These are phyloP conservation scores for Brachyalestes nurse DNA, from an alignment of 2,797 vertebrate genomes.

Conservation along the genomic window DNA sequence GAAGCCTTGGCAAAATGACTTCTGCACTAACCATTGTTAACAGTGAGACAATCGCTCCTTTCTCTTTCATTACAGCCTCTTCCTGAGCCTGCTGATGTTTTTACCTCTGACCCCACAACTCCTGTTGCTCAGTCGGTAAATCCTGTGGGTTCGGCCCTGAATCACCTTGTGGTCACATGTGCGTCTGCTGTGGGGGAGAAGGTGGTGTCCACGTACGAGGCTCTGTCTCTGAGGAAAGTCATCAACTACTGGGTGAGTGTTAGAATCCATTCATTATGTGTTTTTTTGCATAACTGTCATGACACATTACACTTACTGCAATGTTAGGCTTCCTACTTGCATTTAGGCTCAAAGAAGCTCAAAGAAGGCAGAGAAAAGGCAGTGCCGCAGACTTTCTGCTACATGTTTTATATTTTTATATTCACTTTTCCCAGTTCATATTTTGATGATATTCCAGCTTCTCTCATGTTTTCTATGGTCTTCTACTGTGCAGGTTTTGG, in stretches of 20 bases:
- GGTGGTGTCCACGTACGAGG: constrained; percentile 93
- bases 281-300: not conserved
- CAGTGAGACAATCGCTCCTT: not conserved
- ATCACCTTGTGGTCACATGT: constrained; percentile 92
- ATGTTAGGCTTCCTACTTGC: no score
- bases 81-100: constrained; percentile 62
- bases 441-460: no score
- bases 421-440: no score
- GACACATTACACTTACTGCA: no score
- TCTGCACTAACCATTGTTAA: no score
- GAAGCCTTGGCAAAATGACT: no score
- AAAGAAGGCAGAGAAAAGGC: no score
- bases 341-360: no score
- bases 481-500: no score
- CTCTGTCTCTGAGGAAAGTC: constrained; percentile 91
- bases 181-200: constrained; percentile 92
- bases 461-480: no score
- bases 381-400: no score
- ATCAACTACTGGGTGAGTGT: constrained; percentile 84
- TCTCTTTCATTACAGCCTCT: constrained; percentile 62
- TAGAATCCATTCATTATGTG: not conserved
- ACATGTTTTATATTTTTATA: no score
- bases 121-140: constrained; percentile 75
- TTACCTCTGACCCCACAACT: constrained; percentile 68
- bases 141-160: constrained; percentile 82